Base-by-base conservation (phyloP, 1,140 invertebrate species). In the Ephestia elutella region DNA sequence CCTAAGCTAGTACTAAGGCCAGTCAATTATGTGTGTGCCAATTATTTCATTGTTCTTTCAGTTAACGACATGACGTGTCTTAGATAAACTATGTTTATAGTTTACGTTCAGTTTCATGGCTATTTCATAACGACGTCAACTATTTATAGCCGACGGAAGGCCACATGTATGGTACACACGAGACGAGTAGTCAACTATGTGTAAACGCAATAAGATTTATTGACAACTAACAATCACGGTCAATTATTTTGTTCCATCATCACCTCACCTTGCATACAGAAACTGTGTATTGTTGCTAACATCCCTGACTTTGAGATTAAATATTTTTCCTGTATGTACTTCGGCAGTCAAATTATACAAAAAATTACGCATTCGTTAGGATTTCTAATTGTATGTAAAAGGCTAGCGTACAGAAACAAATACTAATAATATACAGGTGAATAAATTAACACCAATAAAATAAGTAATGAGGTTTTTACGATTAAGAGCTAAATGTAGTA, bases 111-210 rank as follows among this genome's bases (percentile, higher is more conserved):
- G 20, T 63, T 62, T 63, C 61, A 63, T 19, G 61, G 56, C 28
- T 58, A 49, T 58, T 58, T 63, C 56, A 58, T 57, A 56, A 49
- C 38, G 38, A 63, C 49, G 51, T 55, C 30, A 59, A 35, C 44
- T 65, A 68, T 68, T 68, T 68, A 68, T 68, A 66, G 60, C 28
- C 63, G 51, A 63, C 64, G 49, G 70, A 68, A 73, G 67, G 70
- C 55, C 67, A 50, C 49, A 54, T 44, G 62, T 63, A 19, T 21
- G 18, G 49, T 53, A 53, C 50, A 53, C 50, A 53, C 21, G 21
- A 25, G 2, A 25, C 21, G 2, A 53, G 50, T 53, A 17, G 8
- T 49, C 38, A 50, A 53, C 50, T 57, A 62, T 57, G 54, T 65
- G 53, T 59, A 44, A 65, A 57, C 50, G 15, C 62, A 65, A 73